Conservation (phyloP, 1,140 invertebrate species). For the Ectropis grisescens region DNA sequence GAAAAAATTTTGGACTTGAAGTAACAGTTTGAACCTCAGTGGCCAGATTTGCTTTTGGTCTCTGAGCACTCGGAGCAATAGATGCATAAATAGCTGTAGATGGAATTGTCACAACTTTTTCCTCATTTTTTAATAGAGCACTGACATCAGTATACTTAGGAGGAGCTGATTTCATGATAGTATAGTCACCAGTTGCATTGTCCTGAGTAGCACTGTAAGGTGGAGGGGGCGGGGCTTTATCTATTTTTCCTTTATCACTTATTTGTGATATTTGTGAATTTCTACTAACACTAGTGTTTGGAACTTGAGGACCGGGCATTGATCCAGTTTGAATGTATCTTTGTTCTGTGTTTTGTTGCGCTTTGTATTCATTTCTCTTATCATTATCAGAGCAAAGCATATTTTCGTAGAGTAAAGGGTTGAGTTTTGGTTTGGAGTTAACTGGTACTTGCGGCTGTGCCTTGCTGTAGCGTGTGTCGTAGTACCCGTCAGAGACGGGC, state of each 20-base stretch:
- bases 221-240: conserved; percentile 43
- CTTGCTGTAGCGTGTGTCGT: conserved; percentile 72
- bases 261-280: conserved; percentile 25
- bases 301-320: conserved; percentile 54
- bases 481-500: conserved; percentile 66
- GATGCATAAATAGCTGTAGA: conserved; percentile 68
- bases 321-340: conserved; percentile 52
- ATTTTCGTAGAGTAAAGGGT: conserved; percentile 52
- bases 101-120: conserved; percentile 59
- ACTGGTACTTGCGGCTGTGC: conserved; percentile 80
- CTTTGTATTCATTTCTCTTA: conserved; percentile 50
- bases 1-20: conserved; percentile 59
- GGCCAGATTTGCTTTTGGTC: conserved; percentile 65
- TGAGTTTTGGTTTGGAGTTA: conserved; percentile 63
- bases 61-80: conserved; percentile 66
- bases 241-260: conserved; percentile 41
- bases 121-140: conserved; percentile 50
- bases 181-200: conserved; percentile 49
- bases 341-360: conserved; percentile 35
- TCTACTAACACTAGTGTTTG: conserved; percentile 37
- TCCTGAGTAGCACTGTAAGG: conserved; percentile 37
- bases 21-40: conserved; percentile 57
- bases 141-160: conserved; percentile 59
- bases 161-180: conserved; percentile 57
- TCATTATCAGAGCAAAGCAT: conserved; percentile 57